phyloP scores from a whole-genome alignment of 2,888 invertebrate species.

The Eucera pruinosa region DNA sequence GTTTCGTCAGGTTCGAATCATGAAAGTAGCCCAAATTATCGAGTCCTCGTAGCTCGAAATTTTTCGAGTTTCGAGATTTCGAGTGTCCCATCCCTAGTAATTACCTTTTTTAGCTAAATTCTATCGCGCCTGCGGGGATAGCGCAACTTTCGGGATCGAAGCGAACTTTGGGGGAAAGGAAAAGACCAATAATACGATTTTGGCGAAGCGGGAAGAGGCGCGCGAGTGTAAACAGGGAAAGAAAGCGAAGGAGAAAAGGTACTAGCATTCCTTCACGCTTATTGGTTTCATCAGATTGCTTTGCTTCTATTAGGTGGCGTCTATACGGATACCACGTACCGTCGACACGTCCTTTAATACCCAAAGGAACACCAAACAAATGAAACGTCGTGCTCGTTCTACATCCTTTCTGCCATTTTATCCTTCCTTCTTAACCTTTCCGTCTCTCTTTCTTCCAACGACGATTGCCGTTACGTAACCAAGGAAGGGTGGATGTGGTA shows the following conservation, averaged over 20 bases:
- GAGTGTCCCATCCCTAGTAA: too few species aligned
- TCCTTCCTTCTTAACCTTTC: slow-evolving; percentile 11
- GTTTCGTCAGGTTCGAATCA: too few species aligned
- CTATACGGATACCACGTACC: slow-evolving; percentile 78
- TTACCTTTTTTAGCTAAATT: too few species aligned
- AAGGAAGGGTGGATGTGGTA: slow-evolving; percentile 56
- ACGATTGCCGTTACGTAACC: slow-evolving; percentile 71
- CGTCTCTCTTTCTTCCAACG: slow-evolving; percentile 13
- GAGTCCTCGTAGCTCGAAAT: too few species aligned
- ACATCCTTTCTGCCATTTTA: slow-evolving; percentile 25
- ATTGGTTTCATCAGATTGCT: slow-evolving; percentile 83
- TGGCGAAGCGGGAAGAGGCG: slow-evolving; percentile 30
- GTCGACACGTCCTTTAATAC: slow-evolving; percentile 80
- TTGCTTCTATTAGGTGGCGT: slow-evolving; percentile 80
- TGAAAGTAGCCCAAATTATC: too few species aligned
- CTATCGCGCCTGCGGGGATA: too few species aligned
- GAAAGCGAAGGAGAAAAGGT: slow-evolving; percentile 34
- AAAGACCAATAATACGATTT: slow-evolving; percentile 39
- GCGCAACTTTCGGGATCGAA: slow-evolving; percentile 54
- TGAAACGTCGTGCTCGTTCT: slow-evolving; percentile 70
- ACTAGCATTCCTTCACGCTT: slow-evolving; percentile 82
- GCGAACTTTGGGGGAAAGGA: slow-evolving; percentile 37
- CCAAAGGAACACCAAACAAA: slow-evolving; percentile 80
- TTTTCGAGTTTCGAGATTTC: too few species aligned
- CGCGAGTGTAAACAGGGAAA: background rate